Evolutionary conservation across 2,888 invertebrate genomes (phyloP).

Genomic region (Spodoptera littoralis): DNA sequence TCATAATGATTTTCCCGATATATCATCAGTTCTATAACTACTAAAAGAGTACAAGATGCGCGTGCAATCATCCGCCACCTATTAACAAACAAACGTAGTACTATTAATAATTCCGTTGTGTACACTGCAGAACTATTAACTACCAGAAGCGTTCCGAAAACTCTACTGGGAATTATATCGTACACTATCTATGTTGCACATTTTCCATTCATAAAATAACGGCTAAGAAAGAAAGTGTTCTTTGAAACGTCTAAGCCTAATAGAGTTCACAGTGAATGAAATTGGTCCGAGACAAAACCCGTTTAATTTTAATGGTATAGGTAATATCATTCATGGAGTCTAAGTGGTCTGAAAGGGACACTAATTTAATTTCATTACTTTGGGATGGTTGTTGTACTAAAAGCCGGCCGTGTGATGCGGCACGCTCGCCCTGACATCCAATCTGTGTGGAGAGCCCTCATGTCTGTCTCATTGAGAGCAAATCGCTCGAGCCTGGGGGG

Average conservation of each 20-base stretch:
- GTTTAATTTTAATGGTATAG: conserved; percentile 50
- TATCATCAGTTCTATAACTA: too few relatives aligned
- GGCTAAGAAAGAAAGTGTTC: neutral
- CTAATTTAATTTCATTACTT: conserved; percentile 78
- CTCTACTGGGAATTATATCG: too few relatives aligned
- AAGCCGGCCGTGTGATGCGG: conserved; percentile 55
- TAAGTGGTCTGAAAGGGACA: conserved; percentile 66
- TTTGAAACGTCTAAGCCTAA: neutral
- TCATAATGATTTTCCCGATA: too few relatives aligned
- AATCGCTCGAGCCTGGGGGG: conserved; percentile 69
- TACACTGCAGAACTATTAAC: too few relatives aligned
- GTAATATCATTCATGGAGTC: conserved; percentile 47
- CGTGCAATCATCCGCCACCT: too few relatives aligned
- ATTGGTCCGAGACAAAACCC: conserved; percentile 27
- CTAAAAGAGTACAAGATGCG: too few relatives aligned
- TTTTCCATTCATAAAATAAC: too few relatives aligned
- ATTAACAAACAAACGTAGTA: too few relatives aligned
- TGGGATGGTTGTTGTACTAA: conserved; percentile 69
- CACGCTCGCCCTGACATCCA: conserved; percentile 76
- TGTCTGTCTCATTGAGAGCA: conserved; percentile 79
- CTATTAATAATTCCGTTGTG: too few relatives aligned
- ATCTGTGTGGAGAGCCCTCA: conserved; percentile 79
- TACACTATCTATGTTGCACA: too few relatives aligned
- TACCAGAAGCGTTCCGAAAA: too few relatives aligned
- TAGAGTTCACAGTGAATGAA: conserved; percentile 8